Conservation (phyloP, 2,888 invertebrate species). For the Panzeria rudis region DNA sequence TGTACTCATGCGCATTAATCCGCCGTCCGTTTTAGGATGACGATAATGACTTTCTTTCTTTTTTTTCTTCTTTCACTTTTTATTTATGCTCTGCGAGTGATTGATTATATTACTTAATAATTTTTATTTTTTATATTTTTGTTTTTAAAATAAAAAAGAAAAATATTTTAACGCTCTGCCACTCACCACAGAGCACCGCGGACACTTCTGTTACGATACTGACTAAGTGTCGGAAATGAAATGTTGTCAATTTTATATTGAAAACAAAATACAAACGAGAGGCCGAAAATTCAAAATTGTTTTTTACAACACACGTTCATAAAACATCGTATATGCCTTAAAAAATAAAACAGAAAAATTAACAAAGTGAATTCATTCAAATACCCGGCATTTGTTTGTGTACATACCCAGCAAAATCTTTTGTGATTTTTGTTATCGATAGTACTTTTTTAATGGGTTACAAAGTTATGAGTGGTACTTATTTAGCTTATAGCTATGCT, state of each 20-base stretch:
- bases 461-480: too few relatives aligned
- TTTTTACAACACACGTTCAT: conserved; percentile 40
- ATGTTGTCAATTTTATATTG: conserved; percentile 78
- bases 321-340: conserved; percentile 25
- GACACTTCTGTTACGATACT: conserved; percentile 75
- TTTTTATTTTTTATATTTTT: conserved; percentile 12
- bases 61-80: conserved; percentile 30
- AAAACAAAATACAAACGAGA: conserved; percentile 74
- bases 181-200: conserved; percentile 66
- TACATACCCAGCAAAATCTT: too few relatives aligned
- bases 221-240: conserved; percentile 78
- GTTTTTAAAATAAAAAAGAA: conserved; percentile 15
- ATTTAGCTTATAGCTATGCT: too few relatives aligned
- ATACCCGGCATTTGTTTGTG: conserved; percentile 52
- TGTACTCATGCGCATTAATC: conserved; percentile 54
- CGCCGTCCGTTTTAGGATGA: conserved; percentile 34
- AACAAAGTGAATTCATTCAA: conserved; percentile 62
- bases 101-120: conserved; percentile 66
- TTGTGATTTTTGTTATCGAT: too few relatives aligned
- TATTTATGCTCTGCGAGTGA: conserved; percentile 13
- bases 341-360: conserved; percentile 64
- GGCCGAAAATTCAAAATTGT: conserved; percentile 64
- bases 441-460: too few relatives aligned
- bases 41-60: conserved; percentile 57
- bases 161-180: conserved; percentile 28